These are phyloP conservation scores for Muntiacus muntjak DNA, from an alignment of 2,113 vertebrate genomes.

Conservation along the genomic window DNA sequence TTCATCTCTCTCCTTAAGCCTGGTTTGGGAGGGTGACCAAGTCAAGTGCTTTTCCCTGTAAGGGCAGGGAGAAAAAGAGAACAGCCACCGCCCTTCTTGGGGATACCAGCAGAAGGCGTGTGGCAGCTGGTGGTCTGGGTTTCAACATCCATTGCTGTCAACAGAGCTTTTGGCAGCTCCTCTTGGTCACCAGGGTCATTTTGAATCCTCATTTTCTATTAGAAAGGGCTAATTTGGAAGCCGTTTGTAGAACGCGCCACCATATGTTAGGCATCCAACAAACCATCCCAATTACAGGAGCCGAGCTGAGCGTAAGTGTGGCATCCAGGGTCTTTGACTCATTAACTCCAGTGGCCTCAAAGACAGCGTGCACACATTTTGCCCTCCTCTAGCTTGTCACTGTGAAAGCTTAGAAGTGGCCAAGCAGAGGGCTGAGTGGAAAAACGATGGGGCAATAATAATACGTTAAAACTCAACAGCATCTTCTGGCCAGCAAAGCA, in stretches of 20 bases:
- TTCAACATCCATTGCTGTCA: background rate
- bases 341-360: background rate
- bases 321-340: background rate
- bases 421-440: background rate
- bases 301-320: background rate
- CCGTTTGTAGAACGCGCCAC: background rate
- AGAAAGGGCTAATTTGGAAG: constrained; percentile 45
- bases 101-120: background rate
- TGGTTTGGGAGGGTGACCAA: background rate
- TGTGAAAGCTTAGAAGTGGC: background rate
- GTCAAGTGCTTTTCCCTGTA: background rate
- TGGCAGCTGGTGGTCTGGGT: background rate
- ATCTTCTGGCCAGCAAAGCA: background rate
- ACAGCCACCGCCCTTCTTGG: background rate
- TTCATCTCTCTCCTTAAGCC: background rate
- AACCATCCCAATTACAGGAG: background rate
- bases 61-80: background rate
- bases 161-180: background rate
- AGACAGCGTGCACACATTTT: background rate
- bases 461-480: background rate
- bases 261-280: constrained; percentile 34
- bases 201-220: background rate
- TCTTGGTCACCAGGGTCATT: background rate
- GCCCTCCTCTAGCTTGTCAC: background rate
- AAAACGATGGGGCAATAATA: background rate